Evolutionary conservation across 2,797 vertebrate genomes (phyloP).

Genomic region (Lophius americanus): DNA sequence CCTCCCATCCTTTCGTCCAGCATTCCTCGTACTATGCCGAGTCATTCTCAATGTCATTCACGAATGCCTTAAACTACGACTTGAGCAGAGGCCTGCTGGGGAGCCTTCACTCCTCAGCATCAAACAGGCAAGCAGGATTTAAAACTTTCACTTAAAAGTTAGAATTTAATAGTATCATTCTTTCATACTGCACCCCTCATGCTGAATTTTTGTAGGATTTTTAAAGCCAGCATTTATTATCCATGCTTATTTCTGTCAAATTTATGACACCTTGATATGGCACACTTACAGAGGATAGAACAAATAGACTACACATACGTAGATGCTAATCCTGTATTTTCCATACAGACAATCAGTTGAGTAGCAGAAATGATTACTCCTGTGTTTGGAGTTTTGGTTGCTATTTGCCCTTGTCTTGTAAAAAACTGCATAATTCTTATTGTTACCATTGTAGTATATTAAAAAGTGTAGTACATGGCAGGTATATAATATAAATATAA

Average conservation of each 20-base stretch:
- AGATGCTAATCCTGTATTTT: no score
- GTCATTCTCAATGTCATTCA: constrained; percentile 98
- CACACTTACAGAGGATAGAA: neutral
- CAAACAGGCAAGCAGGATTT: constrained; percentile 88
- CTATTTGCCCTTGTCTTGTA: neutral
- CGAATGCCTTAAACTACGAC: constrained; percentile 95
- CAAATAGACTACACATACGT: neutral
- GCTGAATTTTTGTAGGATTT: neutral
- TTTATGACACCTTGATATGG: neutral
- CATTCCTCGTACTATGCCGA: constrained; percentile 95
- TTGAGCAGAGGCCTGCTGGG: constrained; percentile 96
- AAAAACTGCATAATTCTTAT: neutral
- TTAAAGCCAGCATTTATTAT: no score
- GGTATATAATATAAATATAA: neutral
- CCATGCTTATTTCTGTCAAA: neutral
- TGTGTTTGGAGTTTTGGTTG: no score
- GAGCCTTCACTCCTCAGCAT: constrained; percentile 97
- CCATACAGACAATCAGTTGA: neutral
- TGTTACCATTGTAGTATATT: neutral
- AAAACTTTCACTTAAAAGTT: neutral
- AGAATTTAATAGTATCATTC: neutral
- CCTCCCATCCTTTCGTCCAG: constrained; percentile 94
- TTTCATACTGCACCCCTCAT: no score
- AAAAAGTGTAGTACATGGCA: neutral
- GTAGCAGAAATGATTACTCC: no score